Evolutionary conservation across 2,113 vertebrate genomes (phyloP), one percentile per base, ranked within the genome.

Genomic region (zebrafish (Danio rerio)): DNA sequence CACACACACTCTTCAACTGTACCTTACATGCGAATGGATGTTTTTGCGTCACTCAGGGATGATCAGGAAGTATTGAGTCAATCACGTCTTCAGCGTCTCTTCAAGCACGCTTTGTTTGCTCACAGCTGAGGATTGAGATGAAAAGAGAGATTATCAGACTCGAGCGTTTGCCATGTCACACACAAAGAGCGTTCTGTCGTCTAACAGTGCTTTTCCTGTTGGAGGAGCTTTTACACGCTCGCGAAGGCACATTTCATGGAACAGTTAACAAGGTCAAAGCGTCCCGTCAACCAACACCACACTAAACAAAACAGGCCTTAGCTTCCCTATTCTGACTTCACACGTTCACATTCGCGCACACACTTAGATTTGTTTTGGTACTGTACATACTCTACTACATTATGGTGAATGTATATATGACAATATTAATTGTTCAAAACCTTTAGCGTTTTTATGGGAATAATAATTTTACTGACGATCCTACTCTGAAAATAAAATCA

Each of bases 161-260:
- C 61, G 61, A 68, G 77, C 83, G 59, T 76, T 83, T 31, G 56
- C 71, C 20, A 31, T 87, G 86, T 84, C 75, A 59, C 11, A 80
- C 84, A 91, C 89, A 93, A 90, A 89, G 86, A 86, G 71, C 11
- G 86, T 92, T 93, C 86, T 94, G 91, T 94, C 72, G 89, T 87
- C 83, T 86, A 89, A 88, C 90, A 90, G 89, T 88, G 86, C 84
- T 90, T 86, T 88, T 91, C 84, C 84, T 89, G 80, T 91, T 87
- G 75, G 7, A 74, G 87, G 74, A 90, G 78, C 12, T 84, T 89
- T 91, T 31, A 87, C 65, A 15, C 81, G 87, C 70, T 83, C 88
- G 78, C 87, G 90, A 90, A 90, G 86, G 88, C 78, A 50, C 81
- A 89, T 90, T 93, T 94, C 89, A 91, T 91, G 89, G 86, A 90